Base-by-base conservation (phyloP, 2,113 vertebrate species). In the Periophthalmus modestus region DNA sequence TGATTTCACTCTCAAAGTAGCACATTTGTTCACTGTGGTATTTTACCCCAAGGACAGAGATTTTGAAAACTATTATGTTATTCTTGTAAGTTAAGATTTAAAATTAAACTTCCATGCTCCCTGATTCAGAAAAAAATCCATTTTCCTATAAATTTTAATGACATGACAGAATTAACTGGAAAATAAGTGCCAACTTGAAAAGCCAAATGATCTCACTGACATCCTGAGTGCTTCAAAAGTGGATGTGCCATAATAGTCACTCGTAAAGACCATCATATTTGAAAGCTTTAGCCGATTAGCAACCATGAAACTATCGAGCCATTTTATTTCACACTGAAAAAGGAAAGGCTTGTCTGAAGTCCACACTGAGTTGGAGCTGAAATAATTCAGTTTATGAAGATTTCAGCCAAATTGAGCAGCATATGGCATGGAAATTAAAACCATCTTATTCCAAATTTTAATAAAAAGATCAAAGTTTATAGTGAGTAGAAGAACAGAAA, bases 161-260 rank as follows among this genome's bases (percentile, higher is more conserved):
- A 21, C 66, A 66, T 65, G 67, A 48, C 50, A 33, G 62, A 43
- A 24, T 43, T n/a, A 61, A 66, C 28, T 66, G 50, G 7, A 63
- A 43, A 66, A 50, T n/a, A 55, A 69, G 43, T 71, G 54, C 66
- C 80, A 73, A 79, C 66, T 59, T 21, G 50, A 69, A 52, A 66
- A 15, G 39, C 63, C 0, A 67, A 79, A 79, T 66, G 16, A 77
- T 21, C 79, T 82, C 70, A 81, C 72, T 74, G 70, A 24, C 68
- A 69, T 62, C 18, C 71, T 2, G 12, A 59, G 24, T 7, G 63
- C 46, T 28, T 50, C n/a, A 14, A 13, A 7, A 33, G 28, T 66
- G 50, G 58, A 46, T 57, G 18, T 34, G 54, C 34, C 54, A 9
- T 63, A 67, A 73, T 70, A 74, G 43, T 58, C 65, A 18, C 47